phyloP scores from a whole-genome alignment of 2,888 invertebrate species.

The Podotricha telesiphe region DNA sequence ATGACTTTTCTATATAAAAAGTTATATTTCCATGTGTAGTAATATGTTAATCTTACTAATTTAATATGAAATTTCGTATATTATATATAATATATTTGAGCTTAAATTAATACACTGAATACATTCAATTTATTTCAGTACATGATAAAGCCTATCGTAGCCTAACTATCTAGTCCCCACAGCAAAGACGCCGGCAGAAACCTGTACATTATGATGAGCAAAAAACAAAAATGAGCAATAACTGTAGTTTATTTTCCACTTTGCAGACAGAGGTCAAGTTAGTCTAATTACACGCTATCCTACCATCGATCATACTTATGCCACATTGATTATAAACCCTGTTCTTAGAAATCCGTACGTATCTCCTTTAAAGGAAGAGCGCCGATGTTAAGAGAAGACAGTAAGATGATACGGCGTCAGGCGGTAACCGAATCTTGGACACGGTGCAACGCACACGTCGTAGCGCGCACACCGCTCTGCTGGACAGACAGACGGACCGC shows the following conservation, averaged over 20 bases:
- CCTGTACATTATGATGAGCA: neutral
- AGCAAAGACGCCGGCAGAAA: neutral
- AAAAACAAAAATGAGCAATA: neutral
- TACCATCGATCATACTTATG: conserved; percentile 37
- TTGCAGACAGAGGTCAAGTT: conserved; percentile 11
- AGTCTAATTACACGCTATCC: conserved; percentile 25
- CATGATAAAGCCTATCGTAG: neutral
- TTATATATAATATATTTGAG: too few species aligned
- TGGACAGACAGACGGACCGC: conserved; percentile 65
- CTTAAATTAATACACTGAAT: too few species aligned
- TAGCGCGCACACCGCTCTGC: conserved; percentile 61
- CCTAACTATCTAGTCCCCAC: neutral
- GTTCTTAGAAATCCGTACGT: conserved; percentile 36
- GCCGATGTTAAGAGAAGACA: conserved; percentile 40
- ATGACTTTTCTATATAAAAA: too few species aligned
- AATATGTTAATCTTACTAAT: too few species aligned
- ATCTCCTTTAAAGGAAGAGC: conserved; percentile 43
- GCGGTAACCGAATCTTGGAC: conserved; percentile 65
- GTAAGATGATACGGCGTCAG: conserved; percentile 59
- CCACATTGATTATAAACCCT: conserved; percentile 37
- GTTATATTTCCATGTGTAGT: too few species aligned
- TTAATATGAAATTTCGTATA: too few species aligned
- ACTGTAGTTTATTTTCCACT: conserved; percentile 4
- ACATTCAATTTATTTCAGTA: neutral
- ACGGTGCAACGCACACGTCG: conserved; percentile 64